Conservation (phyloP, 2,888 invertebrate species). For the Watsonalla binaria region DNA sequence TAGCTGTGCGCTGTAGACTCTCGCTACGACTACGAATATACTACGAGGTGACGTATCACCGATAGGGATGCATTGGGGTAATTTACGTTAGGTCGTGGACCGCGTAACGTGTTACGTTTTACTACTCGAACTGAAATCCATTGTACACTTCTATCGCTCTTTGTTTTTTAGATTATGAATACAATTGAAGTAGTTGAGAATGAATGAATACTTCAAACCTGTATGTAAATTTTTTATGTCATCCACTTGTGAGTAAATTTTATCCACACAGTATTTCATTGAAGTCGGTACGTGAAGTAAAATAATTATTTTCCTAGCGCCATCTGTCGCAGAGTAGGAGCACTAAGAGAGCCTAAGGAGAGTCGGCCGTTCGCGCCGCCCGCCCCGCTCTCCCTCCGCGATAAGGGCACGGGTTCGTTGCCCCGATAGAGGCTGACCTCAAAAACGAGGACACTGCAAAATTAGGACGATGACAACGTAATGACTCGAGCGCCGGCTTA, state of each 20-base stretch:
- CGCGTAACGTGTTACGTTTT: conserved; percentile 8
- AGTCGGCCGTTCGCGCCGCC: conserved; percentile 34
- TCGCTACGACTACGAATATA: conserved; percentile 36
- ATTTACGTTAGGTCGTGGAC: conserved; percentile 35
- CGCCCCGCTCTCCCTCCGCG: conserved; percentile 56
- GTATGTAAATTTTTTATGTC: not conserved
- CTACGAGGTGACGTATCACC: conserved; percentile 40
- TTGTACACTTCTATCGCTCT: not conserved
- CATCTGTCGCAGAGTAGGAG: conserved; percentile 62
- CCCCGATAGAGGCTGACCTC: conserved; percentile 82
- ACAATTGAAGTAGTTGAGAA: not conserved
- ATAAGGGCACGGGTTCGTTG: conserved; percentile 79
- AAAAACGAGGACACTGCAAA: conserved; percentile 85
- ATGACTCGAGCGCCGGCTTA: conserved; percentile 62
- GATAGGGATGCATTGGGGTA: conserved; percentile 43
- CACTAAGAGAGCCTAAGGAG: conserved; percentile 20
- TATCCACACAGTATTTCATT: no score
- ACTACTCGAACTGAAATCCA: conserved; percentile 4
- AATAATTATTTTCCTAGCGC: conserved; percentile 28
- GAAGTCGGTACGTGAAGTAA: not conserved
- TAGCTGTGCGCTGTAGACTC: conserved; percentile 14
- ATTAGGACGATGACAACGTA: conserved; percentile 78
- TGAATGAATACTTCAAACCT: not conserved
- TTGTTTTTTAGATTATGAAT: not conserved
- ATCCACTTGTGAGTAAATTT: no score